These are phyloP conservation scores for Valencia hispanica DNA, from an alignment of 2,797 vertebrate genomes.

Conservation along the genomic window DNA sequence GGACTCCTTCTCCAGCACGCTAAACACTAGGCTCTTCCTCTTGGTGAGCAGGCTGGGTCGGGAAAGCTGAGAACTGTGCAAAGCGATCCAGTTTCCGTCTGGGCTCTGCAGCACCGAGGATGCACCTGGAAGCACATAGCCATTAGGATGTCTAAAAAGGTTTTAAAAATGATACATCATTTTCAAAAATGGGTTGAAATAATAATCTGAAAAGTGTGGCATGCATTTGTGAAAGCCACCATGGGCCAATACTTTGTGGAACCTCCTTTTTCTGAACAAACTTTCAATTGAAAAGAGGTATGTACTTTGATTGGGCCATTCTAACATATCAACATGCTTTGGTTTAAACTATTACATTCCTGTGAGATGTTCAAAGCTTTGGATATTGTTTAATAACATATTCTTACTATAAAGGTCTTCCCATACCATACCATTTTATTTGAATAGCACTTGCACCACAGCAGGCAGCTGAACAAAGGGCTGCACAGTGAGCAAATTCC, in stretches of 20 bases:
- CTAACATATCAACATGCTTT: neutral
- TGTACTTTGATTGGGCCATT: neutral
- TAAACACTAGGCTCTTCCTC: conserved; percentile 90
- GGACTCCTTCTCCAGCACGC: conserved; percentile 90
- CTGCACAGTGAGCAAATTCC: no score
- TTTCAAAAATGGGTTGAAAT: neutral
- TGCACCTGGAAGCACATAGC: conserved; percentile 72
- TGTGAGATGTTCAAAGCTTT: no score
- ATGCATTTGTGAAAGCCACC: neutral
- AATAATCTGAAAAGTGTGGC: neutral
- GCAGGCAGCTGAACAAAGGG: no score
- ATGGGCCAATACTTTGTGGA: neutral
- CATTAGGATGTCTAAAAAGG: neutral
- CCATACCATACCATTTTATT: no score
- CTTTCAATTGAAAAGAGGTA: neutral
- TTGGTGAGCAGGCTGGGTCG: conserved; percentile 89
- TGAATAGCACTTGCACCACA: no score
- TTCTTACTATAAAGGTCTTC: no score
- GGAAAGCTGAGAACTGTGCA: conserved; percentile 85
- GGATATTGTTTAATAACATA: no score
- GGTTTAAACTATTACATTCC: no score
- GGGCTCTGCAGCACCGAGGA: conserved; percentile 90
- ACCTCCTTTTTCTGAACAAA: neutral
- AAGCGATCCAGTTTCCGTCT: conserved; percentile 94
- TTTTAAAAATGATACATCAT: no score